Base-by-base conservation (phyloP, 2,113 vertebrate species). In the Oncorhynchus tshawytscha region DNA sequence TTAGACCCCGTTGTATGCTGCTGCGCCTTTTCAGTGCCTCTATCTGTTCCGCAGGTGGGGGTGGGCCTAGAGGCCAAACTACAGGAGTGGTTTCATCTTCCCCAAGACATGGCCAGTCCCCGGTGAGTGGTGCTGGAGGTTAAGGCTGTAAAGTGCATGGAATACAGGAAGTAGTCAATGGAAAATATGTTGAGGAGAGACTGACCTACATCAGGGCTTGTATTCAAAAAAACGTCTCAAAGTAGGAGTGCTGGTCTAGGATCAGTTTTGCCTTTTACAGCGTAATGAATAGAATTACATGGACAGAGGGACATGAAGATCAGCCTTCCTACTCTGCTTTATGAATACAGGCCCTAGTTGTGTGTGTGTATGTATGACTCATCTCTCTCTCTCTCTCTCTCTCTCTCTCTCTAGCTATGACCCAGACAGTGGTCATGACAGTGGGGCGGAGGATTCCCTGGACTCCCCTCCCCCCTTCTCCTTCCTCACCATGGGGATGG, bases 401-500 rank as follows among this genome's bases (percentile, higher is more conserved):
- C 34, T 39, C 39, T 39, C 39, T 9, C 8, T 39, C 39, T 39
- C 39, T 87, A 99, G 97, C 86, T 98, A 99, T 0, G 97, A 99
- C 85, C 97, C 97, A 0, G 97, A 99, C 91, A 99, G 97, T 0
- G 97, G 97, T 3, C 97, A 98, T 0, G 97, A 98, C 93, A 98
- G 96, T 0, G 97, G 96, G 0, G 97, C 97, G 0, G 97, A 98
- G 81, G 97, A 98, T 1, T 91, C 95, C 0, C 84, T 97, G 80
- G 97, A 99, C 76, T 93, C 94, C 0, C 92, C 92, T 0, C 97
- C 97, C 0, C 95, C 97, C 1, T 99, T 97, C 20, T 96, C 95
- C 78, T 99, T 99, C 93, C 95, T 99, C 70, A 99, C 97, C 74
- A 96, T 99, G 2, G 97, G 97, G 78, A 99, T 99, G 97, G 97